Conservation (phyloP, 2,113 vertebrate genomes). For the Podarcis muralis region DNA sequence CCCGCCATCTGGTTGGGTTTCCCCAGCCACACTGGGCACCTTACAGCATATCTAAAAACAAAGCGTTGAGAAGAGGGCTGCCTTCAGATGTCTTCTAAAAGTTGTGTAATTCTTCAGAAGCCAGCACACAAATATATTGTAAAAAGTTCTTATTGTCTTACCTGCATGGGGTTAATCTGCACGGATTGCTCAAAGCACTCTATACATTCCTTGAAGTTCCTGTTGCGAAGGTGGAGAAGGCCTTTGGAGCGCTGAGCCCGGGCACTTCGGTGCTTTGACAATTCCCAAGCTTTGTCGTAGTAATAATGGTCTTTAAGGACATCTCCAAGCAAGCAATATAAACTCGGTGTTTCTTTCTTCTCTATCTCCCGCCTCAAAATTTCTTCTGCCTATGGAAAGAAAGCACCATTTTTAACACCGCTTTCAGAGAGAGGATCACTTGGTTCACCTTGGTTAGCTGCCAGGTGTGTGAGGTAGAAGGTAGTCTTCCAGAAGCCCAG, state of each 20-base stretch:
- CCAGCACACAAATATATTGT: fast-evolving
- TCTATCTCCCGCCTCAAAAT: constrained; percentile 88
- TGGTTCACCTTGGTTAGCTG: no score
- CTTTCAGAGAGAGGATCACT: not conserved
- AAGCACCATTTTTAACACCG: not conserved
- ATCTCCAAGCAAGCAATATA: constrained; percentile 95
- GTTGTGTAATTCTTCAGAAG: not conserved
- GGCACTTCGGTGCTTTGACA: constrained; percentile 88
- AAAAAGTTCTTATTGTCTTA: constrained; percentile 51
- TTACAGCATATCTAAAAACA: no score
- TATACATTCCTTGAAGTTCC: constrained; percentile 84
- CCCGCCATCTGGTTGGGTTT: no score
- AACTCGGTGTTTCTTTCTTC: constrained; percentile 86
- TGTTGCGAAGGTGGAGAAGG: constrained; percentile 87
- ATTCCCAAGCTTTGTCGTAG: constrained; percentile 93
- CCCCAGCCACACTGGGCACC: no score
- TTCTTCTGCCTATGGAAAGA: constrained; percentile 86
- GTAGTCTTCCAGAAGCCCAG: not conserved
- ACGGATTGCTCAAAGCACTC: constrained; percentile 91
- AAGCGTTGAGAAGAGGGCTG: no score
- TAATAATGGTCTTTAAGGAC: constrained; percentile 87
- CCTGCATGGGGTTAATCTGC: constrained; percentile 92
- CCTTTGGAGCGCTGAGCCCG: constrained; percentile 94
- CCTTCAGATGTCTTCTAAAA: no score
- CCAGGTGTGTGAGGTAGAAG: not conserved